These are phyloP conservation scores for Eumaeus atala DNA, from an alignment of 1,140 invertebrate genomes.

Conservation along the genomic window DNA sequence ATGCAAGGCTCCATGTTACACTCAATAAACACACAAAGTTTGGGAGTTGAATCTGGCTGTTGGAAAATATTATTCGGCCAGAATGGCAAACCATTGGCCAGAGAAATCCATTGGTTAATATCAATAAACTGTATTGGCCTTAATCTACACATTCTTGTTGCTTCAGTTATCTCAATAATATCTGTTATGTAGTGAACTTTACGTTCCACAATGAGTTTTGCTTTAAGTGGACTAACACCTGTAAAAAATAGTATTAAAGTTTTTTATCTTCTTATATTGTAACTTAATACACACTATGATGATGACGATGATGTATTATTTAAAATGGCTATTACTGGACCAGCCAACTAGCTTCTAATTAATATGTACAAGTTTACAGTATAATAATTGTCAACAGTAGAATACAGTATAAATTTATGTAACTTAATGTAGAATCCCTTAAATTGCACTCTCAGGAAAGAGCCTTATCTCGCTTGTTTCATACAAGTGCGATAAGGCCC, in stretches of 20 bases:
- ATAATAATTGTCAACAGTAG: too few relatives aligned
- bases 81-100: slow-evolving; percentile 50
- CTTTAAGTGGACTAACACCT: slow-evolving; percentile 2
- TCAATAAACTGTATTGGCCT: slow-evolving; percentile 5
- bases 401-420: too few relatives aligned
- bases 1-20: slow-evolving; percentile 66
- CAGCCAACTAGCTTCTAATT: too few relatives aligned
- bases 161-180: slow-evolving; percentile 1
- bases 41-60: slow-evolving; percentile 51
- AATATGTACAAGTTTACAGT: too few relatives aligned
- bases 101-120: slow-evolving; percentile 45
- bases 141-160: slow-evolving; percentile 3
- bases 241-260: neutral
- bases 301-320: too few relatives aligned
- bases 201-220: neutral
- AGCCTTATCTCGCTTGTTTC: too few relatives aligned
- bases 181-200: slow-evolving; percentile 5
- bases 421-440: too few relatives aligned
- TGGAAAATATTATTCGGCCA: slow-evolving; percentile 43
- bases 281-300: too few relatives aligned
- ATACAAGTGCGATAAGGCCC: too few relatives aligned
- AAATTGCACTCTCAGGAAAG: too few relatives aligned
- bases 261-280: too few relatives aligned
- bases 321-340: too few relatives aligned
- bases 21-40: slow-evolving; percentile 48